Evolutionary conservation across 2,797 vertebrate species (phyloP), one percentile per base, ranked within the genome.

Genomic region (Gymnothorax javanicus): DNA sequence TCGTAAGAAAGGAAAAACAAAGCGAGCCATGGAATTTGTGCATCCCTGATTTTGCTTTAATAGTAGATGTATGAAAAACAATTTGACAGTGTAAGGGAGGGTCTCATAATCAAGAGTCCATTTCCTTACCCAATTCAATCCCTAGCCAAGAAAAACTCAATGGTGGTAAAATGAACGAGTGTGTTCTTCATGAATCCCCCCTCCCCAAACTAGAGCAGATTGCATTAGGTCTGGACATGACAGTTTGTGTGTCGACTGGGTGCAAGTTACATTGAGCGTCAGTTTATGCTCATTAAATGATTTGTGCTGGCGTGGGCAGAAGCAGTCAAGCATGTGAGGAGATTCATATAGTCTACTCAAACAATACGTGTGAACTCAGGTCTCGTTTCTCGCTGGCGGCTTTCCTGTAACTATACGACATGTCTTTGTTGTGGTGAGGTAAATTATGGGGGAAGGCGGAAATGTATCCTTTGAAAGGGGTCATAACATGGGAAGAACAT

Each of bases 261-360:
- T 43, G 33, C 33, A 43, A 1, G 33, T 43, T 43, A 43, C 33
- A 43, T 43, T 43, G 33, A 43, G 33, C n/a, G n/a, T 43, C 33
- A 43, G 33, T 43, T 43, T 43, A 43, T 43, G 33, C 33, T 43
- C 2, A 2, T 43, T 92, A 87, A 94, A 92, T 92, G 90, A 94
- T 93, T 94, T 93, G 91, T 89, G 52, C 60, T 50, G 87, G 89
- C 83, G 88, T 89, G 90, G 50, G 85, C 81, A 90, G 67, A 27
- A 85, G 89, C 92, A 92, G 92, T 92, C 91, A 15, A 23, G 89
- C 90, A 93, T 86, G 90, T 89, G 85, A 91, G 56, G 79, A 67
- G 7, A 58, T 57, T 67, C 2, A 1, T 77, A 58, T 90, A 89
- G 77, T 64, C 82, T 88, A 73, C 90, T 86, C 71, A 85, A 89